Conservation (phyloP, 2,888 invertebrate species). For the Plebejus argus region DNA sequence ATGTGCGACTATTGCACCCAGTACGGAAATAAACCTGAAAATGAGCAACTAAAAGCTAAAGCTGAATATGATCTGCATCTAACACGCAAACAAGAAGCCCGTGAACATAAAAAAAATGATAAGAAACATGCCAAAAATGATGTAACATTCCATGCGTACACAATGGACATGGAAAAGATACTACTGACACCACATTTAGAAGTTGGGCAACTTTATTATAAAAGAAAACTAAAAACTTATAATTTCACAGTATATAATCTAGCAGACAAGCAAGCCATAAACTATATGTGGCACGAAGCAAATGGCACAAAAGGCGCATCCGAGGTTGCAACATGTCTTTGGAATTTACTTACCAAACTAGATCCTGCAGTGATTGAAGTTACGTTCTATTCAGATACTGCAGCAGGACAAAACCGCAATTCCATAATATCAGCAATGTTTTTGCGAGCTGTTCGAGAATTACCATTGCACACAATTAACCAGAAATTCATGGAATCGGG, state of each 20-base stretch:
- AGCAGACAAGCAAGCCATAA: neutral
- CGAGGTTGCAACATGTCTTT: conserved; percentile 21
- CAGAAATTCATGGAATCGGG: too few relatives aligned
- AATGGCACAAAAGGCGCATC: conserved; percentile 22
- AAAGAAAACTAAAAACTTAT: neutral
- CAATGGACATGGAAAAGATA: too few relatives aligned
- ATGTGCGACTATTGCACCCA: conserved; percentile 38
- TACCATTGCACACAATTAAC: too few relatives aligned
- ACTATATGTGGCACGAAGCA: neutral
- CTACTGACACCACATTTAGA: too few relatives aligned
- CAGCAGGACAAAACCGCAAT: conserved; percentile 34
- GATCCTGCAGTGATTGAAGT: conserved; percentile 25
- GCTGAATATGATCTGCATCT: conserved; percentile 42
- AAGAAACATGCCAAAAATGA: too few relatives aligned
- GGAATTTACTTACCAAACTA: conserved; percentile 11
- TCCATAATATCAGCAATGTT: conserved; percentile 30
- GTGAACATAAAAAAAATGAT: too few relatives aligned
- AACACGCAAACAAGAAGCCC: conserved; percentile 6
- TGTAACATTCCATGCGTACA: too few relatives aligned
- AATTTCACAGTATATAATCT: neutral
- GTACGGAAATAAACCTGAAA: conserved; percentile 32
- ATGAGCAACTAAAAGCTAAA: conserved; percentile 32
- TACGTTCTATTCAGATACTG: conserved; percentile 39
- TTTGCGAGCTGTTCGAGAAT: neutral
- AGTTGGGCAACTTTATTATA: neutral